These are phyloP conservation scores for Deilephila elpenor DNA, from an alignment of 2,888 invertebrate genomes.

Conservation along the genomic window DNA sequence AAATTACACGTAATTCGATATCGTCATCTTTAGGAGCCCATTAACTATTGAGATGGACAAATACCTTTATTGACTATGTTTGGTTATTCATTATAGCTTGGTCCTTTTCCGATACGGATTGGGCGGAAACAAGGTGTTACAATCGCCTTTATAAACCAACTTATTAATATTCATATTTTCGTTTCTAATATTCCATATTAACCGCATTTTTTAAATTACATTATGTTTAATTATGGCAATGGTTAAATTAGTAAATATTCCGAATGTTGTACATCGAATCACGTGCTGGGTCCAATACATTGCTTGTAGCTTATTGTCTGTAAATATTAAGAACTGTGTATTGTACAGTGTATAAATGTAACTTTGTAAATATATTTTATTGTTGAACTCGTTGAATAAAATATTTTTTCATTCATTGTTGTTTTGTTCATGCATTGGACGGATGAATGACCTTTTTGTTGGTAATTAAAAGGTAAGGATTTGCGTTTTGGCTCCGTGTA, in stretches of 20 bases:
- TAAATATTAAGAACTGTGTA: conserved; percentile 43
- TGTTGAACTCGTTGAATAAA: conserved; percentile 76
- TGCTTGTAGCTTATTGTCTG: conserved; percentile 39
- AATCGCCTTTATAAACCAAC: too few species aligned
- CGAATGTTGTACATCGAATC: conserved; percentile 46
- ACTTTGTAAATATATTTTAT: conserved; percentile 71
- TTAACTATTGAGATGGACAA: too few species aligned
- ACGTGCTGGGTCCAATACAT: conserved; percentile 51
- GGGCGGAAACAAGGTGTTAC: too few species aligned
- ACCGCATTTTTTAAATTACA: background rate
- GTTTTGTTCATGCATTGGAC: conserved; percentile 21
- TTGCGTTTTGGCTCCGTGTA: too few species aligned
- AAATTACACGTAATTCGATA: background rate
- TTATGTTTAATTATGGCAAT: background rate
- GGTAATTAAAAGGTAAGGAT: too few species aligned
- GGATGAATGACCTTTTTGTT: too few species aligned
- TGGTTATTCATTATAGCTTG: too few species aligned
- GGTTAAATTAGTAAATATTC: background rate
- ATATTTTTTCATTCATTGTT: conserved; percentile 62
- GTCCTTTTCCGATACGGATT: too few species aligned
- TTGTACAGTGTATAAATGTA: conserved; percentile 65
- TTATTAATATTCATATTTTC: background rate
- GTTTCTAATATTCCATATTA: conserved; percentile 1
- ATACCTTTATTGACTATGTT: too few species aligned
- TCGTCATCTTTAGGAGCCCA: too few species aligned